Conservation (phyloP, 2,113 vertebrate genomes). For the Colistium nudipinnis region DNA sequence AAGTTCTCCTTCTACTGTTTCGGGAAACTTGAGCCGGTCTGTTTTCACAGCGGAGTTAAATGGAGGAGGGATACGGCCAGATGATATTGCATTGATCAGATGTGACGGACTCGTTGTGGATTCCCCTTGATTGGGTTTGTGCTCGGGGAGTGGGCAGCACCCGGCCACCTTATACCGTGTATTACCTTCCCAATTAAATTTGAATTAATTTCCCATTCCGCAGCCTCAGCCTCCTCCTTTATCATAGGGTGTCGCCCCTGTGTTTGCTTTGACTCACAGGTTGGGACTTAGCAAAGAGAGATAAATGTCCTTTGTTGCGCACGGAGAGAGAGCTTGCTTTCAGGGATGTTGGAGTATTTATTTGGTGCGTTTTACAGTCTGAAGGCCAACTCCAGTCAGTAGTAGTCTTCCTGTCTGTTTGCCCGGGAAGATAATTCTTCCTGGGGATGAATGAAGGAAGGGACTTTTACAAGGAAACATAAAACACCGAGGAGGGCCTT, state of each 20-base stretch:
- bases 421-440: conserved; percentile 18
- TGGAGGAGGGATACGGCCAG: conserved; percentile 14
- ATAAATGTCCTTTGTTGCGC: conserved; percentile 18
- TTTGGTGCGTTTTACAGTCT: conserved; percentile 4
- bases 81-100: conserved; percentile 58
- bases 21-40: conserved; percentile 7
- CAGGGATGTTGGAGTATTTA: not conserved
- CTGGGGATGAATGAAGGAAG: conserved; percentile 10
- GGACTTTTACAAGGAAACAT: not conserved
- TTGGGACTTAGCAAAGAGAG: conserved; percentile 16
- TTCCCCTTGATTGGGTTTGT: conserved; percentile 35
- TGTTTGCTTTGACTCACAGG: conserved; percentile 32
- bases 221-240: conserved; percentile 4
- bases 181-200: conserved; percentile 25
- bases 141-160: conserved; percentile 23
- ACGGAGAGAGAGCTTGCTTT: conserved; percentile 4
- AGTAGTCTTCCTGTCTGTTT: conserved; percentile 11
- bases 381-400: conserved; percentile 6
- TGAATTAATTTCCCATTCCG: not conserved
- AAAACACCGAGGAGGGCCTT: conserved; percentile 6
- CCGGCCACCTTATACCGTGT: not conserved
- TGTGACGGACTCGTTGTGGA: conserved; percentile 8
- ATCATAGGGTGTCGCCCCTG: conserved; percentile 29
- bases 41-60: conserved; percentile 26
- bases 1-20: not conserved